Conservation (phyloP, 2,888 invertebrate species). For the Uropetala carovei region DNA sequence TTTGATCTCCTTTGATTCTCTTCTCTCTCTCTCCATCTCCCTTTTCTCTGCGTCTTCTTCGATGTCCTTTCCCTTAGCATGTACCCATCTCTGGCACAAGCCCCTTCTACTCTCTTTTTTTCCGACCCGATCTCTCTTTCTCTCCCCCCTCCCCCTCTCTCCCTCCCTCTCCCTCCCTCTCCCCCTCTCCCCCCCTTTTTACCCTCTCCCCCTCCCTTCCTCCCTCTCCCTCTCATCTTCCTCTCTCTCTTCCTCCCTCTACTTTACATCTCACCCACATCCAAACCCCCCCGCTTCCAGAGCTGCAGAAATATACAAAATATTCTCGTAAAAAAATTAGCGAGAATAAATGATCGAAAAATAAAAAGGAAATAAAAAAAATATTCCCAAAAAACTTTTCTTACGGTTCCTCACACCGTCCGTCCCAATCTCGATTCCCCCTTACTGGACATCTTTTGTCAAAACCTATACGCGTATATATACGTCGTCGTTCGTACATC, state of each 20-base stretch:
- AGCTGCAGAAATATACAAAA: not conserved
- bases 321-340: constrained; percentile 6
- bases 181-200: not conserved
- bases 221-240: not conserved
- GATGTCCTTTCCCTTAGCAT: not conserved
- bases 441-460: constrained; percentile 25
- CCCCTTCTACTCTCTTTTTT: not conserved
- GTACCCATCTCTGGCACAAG: not conserved
- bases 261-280: not conserved
- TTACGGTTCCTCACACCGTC: not conserved
- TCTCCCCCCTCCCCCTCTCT: not conserved
- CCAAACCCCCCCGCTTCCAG: no score
- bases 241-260: not conserved
- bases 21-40: not conserved
- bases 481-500: not conserved
- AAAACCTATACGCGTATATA: constrained; percentile 21
- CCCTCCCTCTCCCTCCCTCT: not conserved
- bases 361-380: not conserved
- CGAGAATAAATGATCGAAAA: not conserved
- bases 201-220: not conserved
- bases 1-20: not conserved
- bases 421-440: not conserved
- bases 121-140: no score
- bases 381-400: not conserved
- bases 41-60: not conserved